Evolutionary conservation across 2,888 invertebrate genomes (phyloP), one percentile per base, ranked within the genome.

Genomic region (Epinotia brunnichana): DNA sequence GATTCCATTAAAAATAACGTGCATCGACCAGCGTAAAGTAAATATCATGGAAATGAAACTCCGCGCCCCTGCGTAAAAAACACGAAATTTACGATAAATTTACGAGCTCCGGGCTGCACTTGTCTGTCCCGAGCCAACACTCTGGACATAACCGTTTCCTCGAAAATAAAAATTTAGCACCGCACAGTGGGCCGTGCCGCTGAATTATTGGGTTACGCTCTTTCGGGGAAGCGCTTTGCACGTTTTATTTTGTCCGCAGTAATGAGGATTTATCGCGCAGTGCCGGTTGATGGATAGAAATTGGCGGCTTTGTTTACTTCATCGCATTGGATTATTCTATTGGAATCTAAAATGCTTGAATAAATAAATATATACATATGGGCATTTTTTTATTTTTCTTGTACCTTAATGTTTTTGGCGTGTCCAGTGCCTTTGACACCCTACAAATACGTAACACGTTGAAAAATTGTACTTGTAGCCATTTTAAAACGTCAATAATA

Each of bases 141-240:
- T 83, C 83, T 80, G 84, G 84, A 84, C 86, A 89, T 89, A 90
- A 88, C 90, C 83, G 87, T 90, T 90, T 90, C 85, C 86, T 82
- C 77, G 82, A 79, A 81, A 83, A 88, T 91, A 90, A 91, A 91
- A 90, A 86, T 88, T 90, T 87, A 90, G 85, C 82, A 82, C 82
- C 88, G 83, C 85, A 79, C 83, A 78, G 87, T 85, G 89, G 83
- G 83, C 81, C 82, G 81, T 85, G 79, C 73, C 69, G 63, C 80
- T 87, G 85, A 89, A 77, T 87, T 89, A 90, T 87, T 81, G 82
- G 78, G 74, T 77, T 78, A 74, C 74, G 76, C 77, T 76, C 74
- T 80, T 81, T 78, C 76, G 76, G 77, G 77, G 78, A 75, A 73
- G 64, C 76, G 77, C 76, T 79, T 76, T 75, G 76, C 74, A 76